These are phyloP conservation scores for Zaprionus kolodkinae DNA, from an alignment of 1,140 invertebrate species.

Conservation along the genomic window DNA sequence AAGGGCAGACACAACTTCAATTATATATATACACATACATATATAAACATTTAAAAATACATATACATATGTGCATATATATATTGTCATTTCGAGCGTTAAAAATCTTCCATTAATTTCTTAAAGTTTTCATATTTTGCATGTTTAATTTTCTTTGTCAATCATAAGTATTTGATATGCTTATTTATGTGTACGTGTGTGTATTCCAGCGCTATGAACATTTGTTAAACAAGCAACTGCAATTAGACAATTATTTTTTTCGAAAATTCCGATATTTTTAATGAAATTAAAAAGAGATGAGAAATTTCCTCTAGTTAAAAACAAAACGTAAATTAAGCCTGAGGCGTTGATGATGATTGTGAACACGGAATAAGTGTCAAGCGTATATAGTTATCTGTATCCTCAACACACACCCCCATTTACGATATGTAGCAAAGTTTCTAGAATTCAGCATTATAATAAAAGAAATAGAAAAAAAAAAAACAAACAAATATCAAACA, in stretches of 20 bases:
- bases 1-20: constrained; percentile 46
- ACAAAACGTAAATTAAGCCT: constrained; percentile 29
- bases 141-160: constrained; percentile 47
- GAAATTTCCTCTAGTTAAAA: constrained; percentile 63
- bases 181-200: constrained; percentile 43
- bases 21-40: constrained; percentile 60
- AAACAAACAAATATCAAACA: constrained; percentile 5
- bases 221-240: constrained; percentile 63
- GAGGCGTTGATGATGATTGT: constrained; percentile 21
- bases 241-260: constrained; percentile 50
- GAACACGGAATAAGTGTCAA: constrained; percentile 23
- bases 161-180: constrained; percentile 43
- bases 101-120: constrained; percentile 76
- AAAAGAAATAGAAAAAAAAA: constrained; percentile 45
- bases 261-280: constrained; percentile 56
- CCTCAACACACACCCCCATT: constrained; percentile 16
- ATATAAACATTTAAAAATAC: constrained; percentile 53
- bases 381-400: constrained; percentile 21
- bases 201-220: constrained; percentile 51
- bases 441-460: constrained; percentile 21
- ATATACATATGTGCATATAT: constrained; percentile 55
- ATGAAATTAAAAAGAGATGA: constrained; percentile 55
- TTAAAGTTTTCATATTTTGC: constrained; percentile 53
- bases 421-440: constrained; percentile 39
- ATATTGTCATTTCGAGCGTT: constrained; percentile 60